Evolutionary conservation across 2,888 invertebrate species (phyloP).

Genomic region (Melinaea menophilus): DNA sequence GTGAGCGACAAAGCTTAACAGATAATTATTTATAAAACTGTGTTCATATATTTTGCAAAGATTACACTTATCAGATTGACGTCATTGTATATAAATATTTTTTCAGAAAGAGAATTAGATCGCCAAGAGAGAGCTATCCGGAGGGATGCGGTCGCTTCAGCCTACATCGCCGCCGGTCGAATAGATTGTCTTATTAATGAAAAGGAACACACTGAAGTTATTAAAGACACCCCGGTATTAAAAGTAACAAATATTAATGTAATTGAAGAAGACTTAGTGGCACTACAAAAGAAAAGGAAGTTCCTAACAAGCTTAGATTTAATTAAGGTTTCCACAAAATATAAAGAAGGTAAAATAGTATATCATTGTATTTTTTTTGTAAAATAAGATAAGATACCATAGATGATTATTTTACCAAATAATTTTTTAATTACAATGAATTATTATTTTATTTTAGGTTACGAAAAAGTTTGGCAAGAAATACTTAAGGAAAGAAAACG

Average conservation of each 20-base stretch:
- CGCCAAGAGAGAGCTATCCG: slow-evolving; percentile 78
- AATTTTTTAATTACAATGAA: not conserved
- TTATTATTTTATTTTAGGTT: slow-evolving; percentile 62
- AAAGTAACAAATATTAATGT: slow-evolving; percentile 12
- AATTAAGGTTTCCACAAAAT: slow-evolving; percentile 70
- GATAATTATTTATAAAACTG: not conserved
- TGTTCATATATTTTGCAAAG: too few species aligned
- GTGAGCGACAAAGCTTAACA: slow-evolving; percentile 53
- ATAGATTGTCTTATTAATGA: slow-evolving; percentile 52
- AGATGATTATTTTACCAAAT: not conserved
- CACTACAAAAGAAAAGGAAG: slow-evolving; percentile 71
- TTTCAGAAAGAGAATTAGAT: slow-evolving; percentile 75
- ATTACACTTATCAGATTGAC: too few species aligned
- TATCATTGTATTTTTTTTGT: not conserved
- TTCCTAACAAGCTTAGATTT: slow-evolving; percentile 80
- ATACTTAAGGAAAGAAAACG: slow-evolving; percentile 80
- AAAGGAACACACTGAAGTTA: slow-evolving; percentile 40
- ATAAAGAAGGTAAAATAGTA: slow-evolving; percentile 75
- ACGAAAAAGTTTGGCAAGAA: slow-evolving; percentile 81
- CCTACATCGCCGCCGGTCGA: slow-evolving; percentile 60
- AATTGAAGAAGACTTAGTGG: slow-evolving; percentile 34
- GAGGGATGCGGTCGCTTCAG: slow-evolving; percentile 73
- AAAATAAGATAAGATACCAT: slow-evolving; percentile 1
- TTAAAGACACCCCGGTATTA: slow-evolving; percentile 8
- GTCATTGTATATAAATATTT: slow-evolving; percentile 16